Conservation (phyloP, 2,797 vertebrate species). For the Tinamus major region DNA sequence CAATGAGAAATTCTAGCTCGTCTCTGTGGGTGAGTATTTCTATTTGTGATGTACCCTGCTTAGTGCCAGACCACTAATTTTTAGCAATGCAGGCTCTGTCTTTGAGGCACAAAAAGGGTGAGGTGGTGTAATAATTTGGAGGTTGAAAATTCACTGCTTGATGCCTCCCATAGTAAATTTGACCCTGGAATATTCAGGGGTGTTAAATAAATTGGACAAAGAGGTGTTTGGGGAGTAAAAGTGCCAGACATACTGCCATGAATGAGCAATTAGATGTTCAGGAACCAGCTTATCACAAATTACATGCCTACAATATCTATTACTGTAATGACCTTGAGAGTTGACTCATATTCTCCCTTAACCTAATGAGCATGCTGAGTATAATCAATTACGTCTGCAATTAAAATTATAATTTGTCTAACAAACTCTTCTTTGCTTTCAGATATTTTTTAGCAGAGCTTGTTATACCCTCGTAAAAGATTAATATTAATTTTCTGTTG, state of each 20-base stretch:
- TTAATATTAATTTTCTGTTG: slow-evolving; percentile 63
- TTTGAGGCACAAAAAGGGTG: slow-evolving; percentile 46
- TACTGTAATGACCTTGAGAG: slow-evolving; percentile 83
- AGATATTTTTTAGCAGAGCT: slow-evolving; percentile 55
- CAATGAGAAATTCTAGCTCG: slow-evolving; percentile 24
- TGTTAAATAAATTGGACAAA: slow-evolving; percentile 70
- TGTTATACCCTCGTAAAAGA: slow-evolving; percentile 23
- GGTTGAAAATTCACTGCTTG: slow-evolving; percentile 65
- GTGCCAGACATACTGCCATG: slow-evolving; percentile 66
- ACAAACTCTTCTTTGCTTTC: slow-evolving; percentile 62
- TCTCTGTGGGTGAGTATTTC: slow-evolving; percentile 53
- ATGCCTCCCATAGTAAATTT: slow-evolving; percentile 66
- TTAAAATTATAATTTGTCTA: slow-evolving; percentile 82
- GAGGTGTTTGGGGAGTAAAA: slow-evolving; percentile 69
- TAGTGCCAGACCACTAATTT: slow-evolving; percentile 50
- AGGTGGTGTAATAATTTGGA: slow-evolving; percentile 45
- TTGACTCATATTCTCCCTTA: slow-evolving; percentile 77
- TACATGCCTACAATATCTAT: slow-evolving; percentile 76
- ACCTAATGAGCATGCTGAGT: slow-evolving; percentile 78
- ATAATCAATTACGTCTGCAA: slow-evolving; percentile 83
- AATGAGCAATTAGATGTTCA: slow-evolving; percentile 78
- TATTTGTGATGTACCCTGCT: slow-evolving; percentile 31
- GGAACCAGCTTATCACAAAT: slow-evolving; percentile 76
- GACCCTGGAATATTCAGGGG: slow-evolving; percentile 70
- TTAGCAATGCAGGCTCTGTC: slow-evolving; percentile 34